phyloP scores from a whole-genome alignment of 2,888 invertebrate species.

The Eupithecia centaureata region DNA sequence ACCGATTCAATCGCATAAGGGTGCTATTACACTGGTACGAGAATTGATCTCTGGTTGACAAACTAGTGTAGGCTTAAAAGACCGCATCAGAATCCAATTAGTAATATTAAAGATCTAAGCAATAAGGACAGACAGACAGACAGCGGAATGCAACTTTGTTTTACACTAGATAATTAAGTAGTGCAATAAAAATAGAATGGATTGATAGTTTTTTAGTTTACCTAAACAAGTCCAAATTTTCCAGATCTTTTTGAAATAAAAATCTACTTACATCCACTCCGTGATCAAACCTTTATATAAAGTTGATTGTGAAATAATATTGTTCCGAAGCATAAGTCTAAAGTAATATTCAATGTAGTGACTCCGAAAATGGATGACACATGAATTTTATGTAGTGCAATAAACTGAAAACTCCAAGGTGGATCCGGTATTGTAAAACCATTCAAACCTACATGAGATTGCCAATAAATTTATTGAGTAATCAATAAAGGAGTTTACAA shows the following conservation, averaged over 20 bases:
- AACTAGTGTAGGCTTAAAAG: too few species aligned
- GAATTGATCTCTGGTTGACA: not conserved
- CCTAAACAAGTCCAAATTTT: too few species aligned
- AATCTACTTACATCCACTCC: conserved; percentile 16
- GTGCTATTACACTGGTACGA: not conserved
- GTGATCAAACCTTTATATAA: conserved; percentile 3
- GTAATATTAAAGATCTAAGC: too few species aligned
- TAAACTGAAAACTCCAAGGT: conserved; percentile 30
- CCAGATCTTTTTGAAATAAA: too few species aligned
- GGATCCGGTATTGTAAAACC: conserved; percentile 21
- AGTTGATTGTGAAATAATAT: conserved; percentile 37
- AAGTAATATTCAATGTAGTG: conserved; percentile 24
- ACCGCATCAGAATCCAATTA: too few species aligned
- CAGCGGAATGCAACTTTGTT: too few species aligned
- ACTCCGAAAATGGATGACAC: conserved; percentile 32
- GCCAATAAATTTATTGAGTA: not conserved
- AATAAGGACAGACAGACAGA: too few species aligned
- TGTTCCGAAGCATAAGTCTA: conserved; percentile 31
- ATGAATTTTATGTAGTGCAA: conserved; percentile 30
- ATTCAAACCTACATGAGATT: conserved; percentile 18
- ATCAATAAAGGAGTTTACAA: not conserved
- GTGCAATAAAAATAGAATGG: too few species aligned
- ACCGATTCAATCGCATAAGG: conserved; percentile 48
- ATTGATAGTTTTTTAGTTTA: too few species aligned
- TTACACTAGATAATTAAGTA: too few species aligned